Evolutionary conservation across 1,140 invertebrate genomes (phyloP).

Genomic region (Drosophila kikkawai): DNA sequence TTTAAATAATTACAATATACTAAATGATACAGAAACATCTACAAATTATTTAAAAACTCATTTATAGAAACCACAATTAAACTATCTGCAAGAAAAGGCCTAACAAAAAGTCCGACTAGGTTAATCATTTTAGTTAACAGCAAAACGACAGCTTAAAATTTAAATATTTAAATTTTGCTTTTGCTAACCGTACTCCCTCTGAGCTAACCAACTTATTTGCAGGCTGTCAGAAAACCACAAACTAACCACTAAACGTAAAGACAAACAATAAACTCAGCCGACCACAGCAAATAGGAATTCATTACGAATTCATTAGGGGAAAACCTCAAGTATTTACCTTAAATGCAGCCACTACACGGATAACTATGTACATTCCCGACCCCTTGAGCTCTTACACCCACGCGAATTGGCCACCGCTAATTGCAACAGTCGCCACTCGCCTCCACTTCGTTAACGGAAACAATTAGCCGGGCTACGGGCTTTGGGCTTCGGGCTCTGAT

Average conservation of each 20-base stretch:
- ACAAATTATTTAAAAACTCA: not conserved
- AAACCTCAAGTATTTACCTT: conserved; percentile 24
- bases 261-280: conserved; percentile 41
- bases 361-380: not conserved
- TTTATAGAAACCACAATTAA: not conserved
- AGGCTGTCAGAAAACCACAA: conserved; percentile 9
- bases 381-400: conserved; percentile 20
- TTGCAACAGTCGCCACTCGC: conserved; percentile 42
- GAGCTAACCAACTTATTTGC: conserved; percentile 17
- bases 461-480: conserved; percentile 57
- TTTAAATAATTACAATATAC: not conserved
- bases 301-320: conserved; percentile 54
- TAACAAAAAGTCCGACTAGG: not conserved
- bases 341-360: conserved; percentile 24
- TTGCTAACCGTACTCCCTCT: conserved; percentile 8
- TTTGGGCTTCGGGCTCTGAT: not conserved
- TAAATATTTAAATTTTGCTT: not conserved
- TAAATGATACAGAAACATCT: not conserved
- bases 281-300: conserved; percentile 61
- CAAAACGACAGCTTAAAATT: not conserved
- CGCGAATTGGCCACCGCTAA: conserved; percentile 42
- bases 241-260: conserved; percentile 48
- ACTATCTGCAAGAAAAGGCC: not conserved
- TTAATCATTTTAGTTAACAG: conserved; percentile 5
- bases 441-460: conserved; percentile 41